Percentiles rank a stretch among this genome's conserved stretches.
Evolutionary conservation across 2,888 invertebrate genomes (phyloP).

Genomic region (Abrostola tripartita): DNA sequence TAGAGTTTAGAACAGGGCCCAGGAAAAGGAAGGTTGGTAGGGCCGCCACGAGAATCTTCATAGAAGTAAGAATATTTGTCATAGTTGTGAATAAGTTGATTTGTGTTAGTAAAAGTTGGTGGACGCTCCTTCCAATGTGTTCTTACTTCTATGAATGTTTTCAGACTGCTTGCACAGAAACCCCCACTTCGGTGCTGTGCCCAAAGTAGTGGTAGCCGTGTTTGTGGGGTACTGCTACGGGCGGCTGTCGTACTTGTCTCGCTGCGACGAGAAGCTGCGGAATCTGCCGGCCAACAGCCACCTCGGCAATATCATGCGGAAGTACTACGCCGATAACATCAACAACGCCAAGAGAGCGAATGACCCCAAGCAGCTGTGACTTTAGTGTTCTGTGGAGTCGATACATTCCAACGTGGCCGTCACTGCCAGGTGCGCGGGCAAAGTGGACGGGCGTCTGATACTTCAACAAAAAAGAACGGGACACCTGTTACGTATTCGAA

Average conservation of each 20-base stretch:
- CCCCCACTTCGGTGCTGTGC: conserved; percentile 90
- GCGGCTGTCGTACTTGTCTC: conserved; percentile 91
- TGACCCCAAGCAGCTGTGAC: background rate
- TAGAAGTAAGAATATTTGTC: conserved; percentile 74
- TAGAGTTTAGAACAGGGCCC: conserved; percentile 1
- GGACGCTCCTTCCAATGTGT: conserved; percentile 69
- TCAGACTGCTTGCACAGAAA: conserved; percentile 87
- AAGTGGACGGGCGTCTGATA: no score
- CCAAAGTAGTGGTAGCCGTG: conserved; percentile 90
- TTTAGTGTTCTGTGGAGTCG: background rate
- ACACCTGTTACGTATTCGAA: no score
- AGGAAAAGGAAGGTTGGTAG: conserved; percentile 48
- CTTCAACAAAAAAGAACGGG: no score
- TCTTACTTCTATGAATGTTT: conserved; percentile 86
- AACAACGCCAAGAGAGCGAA: background rate
- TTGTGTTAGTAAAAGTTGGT: conserved; percentile 40
- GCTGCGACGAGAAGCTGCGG: conserved; percentile 92
- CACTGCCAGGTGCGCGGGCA: no score
- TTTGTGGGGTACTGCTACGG: conserved; percentile 92
- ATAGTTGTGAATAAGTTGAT: conserved; percentile 2
- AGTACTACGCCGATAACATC: conserved; percentile 67
- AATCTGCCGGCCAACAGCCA: conserved; percentile 90
- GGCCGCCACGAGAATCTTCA: conserved; percentile 76
- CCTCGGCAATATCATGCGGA: conserved; percentile 90
- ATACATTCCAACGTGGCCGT: background rate